Conservation (phyloP, 2,888 invertebrate genomes). For the Xestia xanthographa region DNA sequence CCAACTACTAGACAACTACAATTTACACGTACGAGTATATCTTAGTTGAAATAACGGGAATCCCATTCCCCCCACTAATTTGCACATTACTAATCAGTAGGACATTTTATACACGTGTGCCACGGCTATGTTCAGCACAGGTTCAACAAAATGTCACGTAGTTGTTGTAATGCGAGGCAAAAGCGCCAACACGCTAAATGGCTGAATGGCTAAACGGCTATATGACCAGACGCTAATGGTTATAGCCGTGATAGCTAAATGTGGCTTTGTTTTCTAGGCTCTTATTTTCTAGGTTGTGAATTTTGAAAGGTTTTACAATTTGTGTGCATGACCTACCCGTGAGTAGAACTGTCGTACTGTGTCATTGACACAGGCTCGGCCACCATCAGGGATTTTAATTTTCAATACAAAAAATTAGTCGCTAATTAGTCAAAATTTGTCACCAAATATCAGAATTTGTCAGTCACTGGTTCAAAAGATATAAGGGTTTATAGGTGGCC, state of each 20-base stretch:
- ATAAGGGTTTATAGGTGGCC: no score
- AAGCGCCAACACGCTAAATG: conserved; percentile 63
- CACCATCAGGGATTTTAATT: no score
- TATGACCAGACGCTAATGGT: conserved; percentile 62
- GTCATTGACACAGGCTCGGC: no score
- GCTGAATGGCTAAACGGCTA: conserved; percentile 65
- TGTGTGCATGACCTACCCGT: neutral
- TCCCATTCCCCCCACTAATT: neutral
- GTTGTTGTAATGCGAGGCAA: conserved; percentile 44
- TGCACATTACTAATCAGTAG: conserved; percentile 14
- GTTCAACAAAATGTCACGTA: conserved; percentile 60
- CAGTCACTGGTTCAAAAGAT: no score
- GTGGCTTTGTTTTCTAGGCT: conserved; percentile 11
- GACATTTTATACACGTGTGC: conserved; percentile 12
- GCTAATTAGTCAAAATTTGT: no score
- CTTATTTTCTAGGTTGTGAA: neutral
- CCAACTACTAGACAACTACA: neutral
- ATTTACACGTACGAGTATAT: no score
- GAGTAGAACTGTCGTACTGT: no score
- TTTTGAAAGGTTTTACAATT: neutral
- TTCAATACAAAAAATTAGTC: no score
- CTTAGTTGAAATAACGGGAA: neutral
- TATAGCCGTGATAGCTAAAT: conserved; percentile 14
- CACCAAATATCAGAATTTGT: no score
- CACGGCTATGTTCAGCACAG: neutral